phyloP scores from a whole-genome alignment of 2,797 vertebrate genomes.

The Monodelphis domestica region DNA sequence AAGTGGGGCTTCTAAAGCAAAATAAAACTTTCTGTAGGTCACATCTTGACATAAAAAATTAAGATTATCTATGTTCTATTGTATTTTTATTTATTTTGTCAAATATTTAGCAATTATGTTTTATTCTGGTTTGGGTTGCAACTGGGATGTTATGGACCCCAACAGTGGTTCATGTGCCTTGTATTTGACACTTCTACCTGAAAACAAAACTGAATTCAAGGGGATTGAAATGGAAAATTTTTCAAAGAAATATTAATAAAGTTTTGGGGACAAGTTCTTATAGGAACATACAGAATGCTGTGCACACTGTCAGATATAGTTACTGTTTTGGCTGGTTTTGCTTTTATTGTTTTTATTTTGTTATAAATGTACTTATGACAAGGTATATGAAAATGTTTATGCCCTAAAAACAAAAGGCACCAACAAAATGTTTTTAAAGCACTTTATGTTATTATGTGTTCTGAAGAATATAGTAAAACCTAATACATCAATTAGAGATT shows the following conservation, averaged over 20 bases:
- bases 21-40: neutral
- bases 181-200: neutral
- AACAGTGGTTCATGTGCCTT: neutral
- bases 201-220: neutral
- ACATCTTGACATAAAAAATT: neutral
- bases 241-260: neutral
- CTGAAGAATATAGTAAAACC: neutral
- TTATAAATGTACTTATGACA: neutral
- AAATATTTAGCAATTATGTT: neutral
- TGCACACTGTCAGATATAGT: neutral
- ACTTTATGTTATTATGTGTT: neutral
- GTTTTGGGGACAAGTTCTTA: neutral
- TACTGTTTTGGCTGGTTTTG: neutral
- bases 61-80: neutral
- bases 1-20: neutral
- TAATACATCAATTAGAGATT: neutral
- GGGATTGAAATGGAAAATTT: neutral
- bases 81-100: neutral
- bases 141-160: neutral
- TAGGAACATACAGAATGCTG: neutral
- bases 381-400: neutral
- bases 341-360: neutral
- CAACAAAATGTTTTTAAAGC: neutral
- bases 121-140: neutral
- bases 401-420: neutral